Evolutionary conservation across 2,888 invertebrate species (phyloP), one percentile per base, ranked within the genome.

Genomic region (Hipparchia sbordonii): DNA sequence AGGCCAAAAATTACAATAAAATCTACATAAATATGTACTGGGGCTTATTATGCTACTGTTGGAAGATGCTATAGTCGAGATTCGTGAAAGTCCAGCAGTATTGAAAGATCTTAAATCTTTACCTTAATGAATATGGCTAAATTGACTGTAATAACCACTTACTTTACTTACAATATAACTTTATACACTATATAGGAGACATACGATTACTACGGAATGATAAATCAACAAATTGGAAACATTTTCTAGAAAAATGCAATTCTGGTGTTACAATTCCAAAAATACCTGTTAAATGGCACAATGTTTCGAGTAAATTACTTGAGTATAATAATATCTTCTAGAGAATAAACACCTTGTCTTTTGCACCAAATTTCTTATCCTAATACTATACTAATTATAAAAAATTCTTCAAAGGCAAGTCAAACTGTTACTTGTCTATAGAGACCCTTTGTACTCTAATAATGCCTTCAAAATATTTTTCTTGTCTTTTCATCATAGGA

Each of bases 321-420:
- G 84, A 84, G 82, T 84, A 84, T 82, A 81, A 81, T 76, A 61
- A 79, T 81, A 82, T 80, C 72, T 71, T 80, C 76, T 76, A 76
- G 76, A 81, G 73, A 75, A 69, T 72, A 73, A 78, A 79, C 77
- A 77, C 74, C 75, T 72, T 74, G 72, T 79, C 79, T 80, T 82
- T 82, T 84, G 85, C 86, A 85, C 85, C 85, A 81, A 82, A 79
- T 78, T 80, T 79, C 80, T 82, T 77, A 80, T 80, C 72, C 77
- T 81, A 84, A 79, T 79, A 63, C 72, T 59, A 69, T 13, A 67
- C 52, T 72, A 74, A 73, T 60, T 61, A 67, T 71, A 72, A 52
- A 54, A 72, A 70, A 70, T 39, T 66, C 65, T 39, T 56, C 69
- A 73, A 73, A 73, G 73, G 74, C 75, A 74, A 74, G 74, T 65